Conservation (phyloP, 2,888 invertebrate species). For the Stictocephala bisonia region DNA sequence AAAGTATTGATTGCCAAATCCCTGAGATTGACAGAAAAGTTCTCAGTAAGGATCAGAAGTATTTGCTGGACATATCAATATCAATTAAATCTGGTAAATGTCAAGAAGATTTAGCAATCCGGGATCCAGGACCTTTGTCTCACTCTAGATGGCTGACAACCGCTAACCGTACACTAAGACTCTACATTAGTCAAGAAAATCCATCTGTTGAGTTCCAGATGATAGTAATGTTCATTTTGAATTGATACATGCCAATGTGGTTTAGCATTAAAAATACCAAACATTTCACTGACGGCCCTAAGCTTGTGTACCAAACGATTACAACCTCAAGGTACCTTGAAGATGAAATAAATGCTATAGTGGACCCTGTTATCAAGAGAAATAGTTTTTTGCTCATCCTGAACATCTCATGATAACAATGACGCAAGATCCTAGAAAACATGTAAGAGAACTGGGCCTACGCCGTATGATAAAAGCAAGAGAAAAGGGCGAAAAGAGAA, state of each 20-base stretch:
- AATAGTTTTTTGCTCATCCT: conserved; percentile 17
- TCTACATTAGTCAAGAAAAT: conserved; percentile 30
- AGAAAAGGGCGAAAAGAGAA: conserved; percentile 24
- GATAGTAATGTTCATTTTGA: conserved; percentile 14
- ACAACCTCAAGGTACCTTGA: conserved; percentile 27
- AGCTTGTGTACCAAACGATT: conserved; percentile 16
- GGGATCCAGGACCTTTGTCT: conserved; percentile 26
- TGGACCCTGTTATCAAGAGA: conserved; percentile 15
- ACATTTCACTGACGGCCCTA: conserved; percentile 21
- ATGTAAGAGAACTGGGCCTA: conserved; percentile 8
- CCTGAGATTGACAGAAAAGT: conserved; percentile 17
- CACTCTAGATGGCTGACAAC: conserved; percentile 34
- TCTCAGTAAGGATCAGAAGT: conserved; percentile 48
- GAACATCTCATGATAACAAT: conserved; percentile 36
- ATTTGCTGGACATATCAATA: conserved; percentile 46
- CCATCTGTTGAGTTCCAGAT: background rate
- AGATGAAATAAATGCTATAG: conserved; percentile 10
- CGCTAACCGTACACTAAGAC: conserved; percentile 21
- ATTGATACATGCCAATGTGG: conserved; percentile 30
- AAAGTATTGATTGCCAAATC: conserved; percentile 41
- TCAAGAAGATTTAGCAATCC: conserved; percentile 30
- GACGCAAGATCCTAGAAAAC: conserved; percentile 23
- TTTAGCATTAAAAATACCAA: conserved; percentile 20
- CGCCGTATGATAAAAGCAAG: conserved; percentile 10
- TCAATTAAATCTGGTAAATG: conserved; percentile 45